Percentiles rank a stretch among this genome's conserved stretches.
Conservation (phyloP, 2,113 vertebrate genomes). For the Cygnus atratus region DNA sequence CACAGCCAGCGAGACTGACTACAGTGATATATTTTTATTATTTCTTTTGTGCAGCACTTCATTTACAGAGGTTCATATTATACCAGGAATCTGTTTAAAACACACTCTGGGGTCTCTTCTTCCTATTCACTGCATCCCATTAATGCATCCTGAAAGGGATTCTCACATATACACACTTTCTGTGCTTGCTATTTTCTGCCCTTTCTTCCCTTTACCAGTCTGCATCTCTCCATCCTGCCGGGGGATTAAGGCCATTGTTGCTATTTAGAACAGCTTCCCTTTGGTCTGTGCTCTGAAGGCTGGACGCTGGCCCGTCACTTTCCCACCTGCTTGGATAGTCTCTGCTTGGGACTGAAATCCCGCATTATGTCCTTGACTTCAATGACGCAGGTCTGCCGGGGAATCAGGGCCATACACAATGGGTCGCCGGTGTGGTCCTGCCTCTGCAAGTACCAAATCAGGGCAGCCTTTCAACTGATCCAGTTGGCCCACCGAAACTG, state of each 20-base stretch:
- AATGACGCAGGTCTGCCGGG: neutral
- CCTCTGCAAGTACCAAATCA: slow-evolving; percentile 15
- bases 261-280: slow-evolving; percentile 41
- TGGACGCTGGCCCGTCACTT: slow-evolving; percentile 26
- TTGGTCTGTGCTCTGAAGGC: slow-evolving; percentile 49
- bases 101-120: slow-evolving; percentile 56
- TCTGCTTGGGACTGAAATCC: slow-evolving; percentile 58
- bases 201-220: slow-evolving; percentile 40
- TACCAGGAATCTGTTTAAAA: slow-evolving; percentile 34
- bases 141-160: slow-evolving; percentile 45
- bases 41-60: neutral
- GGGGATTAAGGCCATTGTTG: slow-evolving; percentile 51
- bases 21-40: slow-evolving; percentile 27
- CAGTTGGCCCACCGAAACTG: neutral
- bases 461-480: neutral
- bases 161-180: slow-evolving; percentile 17
- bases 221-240: slow-evolving; percentile 26
- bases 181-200: slow-evolving; percentile 31
- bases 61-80: slow-evolving; percentile 5
- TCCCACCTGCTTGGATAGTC: slow-evolving; percentile 53
- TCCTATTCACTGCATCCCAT: slow-evolving; percentile 59
- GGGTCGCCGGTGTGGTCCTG: neutral
- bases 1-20: neutral
- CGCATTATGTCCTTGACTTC: slow-evolving; percentile 59
- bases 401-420: slow-evolving; percentile 32